Evolutionary conservation across 2,797 vertebrate species (phyloP).

Genomic region (Nyctalus aviator): DNA sequence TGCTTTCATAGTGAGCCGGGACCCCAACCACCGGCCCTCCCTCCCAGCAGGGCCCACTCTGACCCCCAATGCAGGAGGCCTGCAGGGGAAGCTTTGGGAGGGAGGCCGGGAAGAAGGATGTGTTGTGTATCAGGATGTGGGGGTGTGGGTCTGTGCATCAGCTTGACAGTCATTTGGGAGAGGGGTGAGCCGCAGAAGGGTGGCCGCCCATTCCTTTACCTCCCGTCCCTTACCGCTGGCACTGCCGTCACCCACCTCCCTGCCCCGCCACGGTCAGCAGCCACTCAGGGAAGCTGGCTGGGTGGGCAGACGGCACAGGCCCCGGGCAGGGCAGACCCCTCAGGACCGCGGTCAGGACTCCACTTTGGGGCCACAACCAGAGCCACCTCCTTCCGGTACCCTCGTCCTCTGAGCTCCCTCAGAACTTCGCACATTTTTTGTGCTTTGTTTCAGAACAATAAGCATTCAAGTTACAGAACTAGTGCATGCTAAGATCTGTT

Average conservation of each 20-base stretch:
- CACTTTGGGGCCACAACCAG: not conserved
- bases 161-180: rapidly evolving
- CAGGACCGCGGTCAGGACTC: not conserved
- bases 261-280: not conserved
- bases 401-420: not conserved
- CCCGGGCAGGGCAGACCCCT: not conserved
- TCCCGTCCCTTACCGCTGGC: rapidly evolving
- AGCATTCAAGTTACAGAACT: not conserved
- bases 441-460: not conserved
- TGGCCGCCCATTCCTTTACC: not conserved
- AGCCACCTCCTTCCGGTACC: not conserved
- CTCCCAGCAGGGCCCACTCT: not conserved
- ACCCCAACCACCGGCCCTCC: not conserved
- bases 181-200: not conserved
- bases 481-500: not conserved
- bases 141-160: rapidly evolving
- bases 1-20: not conserved
- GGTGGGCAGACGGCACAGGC: rapidly evolving
- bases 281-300: not conserved
- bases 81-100: not conserved
- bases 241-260: not conserved
- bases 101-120: not conserved
- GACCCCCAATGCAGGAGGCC: not conserved
- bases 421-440: not conserved
- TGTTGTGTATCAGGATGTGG: not conserved